phyloP scores from a whole-genome alignment of 2,113 vertebrate genomes.

The Deroptyus accipitrinus region DNA sequence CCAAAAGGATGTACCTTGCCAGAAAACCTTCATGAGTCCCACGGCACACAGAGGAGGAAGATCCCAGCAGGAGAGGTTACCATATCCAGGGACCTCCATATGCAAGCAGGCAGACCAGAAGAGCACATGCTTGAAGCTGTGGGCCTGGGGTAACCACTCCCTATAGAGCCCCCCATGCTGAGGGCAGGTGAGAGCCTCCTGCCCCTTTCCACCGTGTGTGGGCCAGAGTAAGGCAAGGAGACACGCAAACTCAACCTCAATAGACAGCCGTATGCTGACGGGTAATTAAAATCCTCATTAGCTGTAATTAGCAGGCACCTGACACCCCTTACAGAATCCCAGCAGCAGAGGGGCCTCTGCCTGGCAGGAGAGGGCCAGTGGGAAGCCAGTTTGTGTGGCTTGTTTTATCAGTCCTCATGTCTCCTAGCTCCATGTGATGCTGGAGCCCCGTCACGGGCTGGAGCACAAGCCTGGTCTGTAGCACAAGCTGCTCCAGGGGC shows the following conservation, averaged over 20 bases:
- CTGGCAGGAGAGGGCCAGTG: background rate
- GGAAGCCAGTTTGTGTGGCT: background rate
- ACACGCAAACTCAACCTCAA: background rate
- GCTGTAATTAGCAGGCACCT: constrained; percentile 39
- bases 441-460: background rate
- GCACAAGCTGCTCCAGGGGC: background rate
- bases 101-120: background rate
- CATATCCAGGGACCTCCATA: background rate
- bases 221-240: background rate
- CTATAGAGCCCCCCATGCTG: fast-evolving
- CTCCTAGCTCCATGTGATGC: background rate
- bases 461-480: fast-evolving
- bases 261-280: background rate
- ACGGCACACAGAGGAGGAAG: background rate
- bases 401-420: fast-evolving
- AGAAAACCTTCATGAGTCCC: background rate
- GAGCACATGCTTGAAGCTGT: background rate
- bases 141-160: background rate
- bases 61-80: background rate
- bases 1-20: background rate
- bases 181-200: background rate
- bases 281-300: constrained; percentile 42
- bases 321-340: background rate
- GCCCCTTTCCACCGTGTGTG: background rate
- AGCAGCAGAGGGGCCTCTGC: background rate